A percentile compares a stretch with the other conserved stretches of the same genome.
Evolutionary conservation across 1,140 invertebrate genomes (phyloP).

Genomic region (Cyrtorhinus lividipennis): DNA sequence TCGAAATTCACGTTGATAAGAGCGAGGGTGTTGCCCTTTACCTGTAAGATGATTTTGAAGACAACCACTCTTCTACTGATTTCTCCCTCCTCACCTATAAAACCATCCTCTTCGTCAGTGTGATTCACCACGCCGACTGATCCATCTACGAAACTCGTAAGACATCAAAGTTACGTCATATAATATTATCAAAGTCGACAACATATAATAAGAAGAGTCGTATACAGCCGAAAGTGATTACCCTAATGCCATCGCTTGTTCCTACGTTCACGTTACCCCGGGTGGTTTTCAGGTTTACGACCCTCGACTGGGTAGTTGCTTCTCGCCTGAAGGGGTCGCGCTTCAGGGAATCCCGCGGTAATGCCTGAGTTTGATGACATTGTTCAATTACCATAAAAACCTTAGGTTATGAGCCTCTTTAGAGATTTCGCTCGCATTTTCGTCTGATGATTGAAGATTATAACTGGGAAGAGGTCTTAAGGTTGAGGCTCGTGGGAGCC

Average conservation of each 20-base stretch:
- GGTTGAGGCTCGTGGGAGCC: background rate
- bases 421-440: background rate
- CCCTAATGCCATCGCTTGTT: conserved; percentile 1
- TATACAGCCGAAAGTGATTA: background rate
- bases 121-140: too few species aligned
- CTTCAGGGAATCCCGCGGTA: background rate
- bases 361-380: conserved; percentile 11
- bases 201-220: background rate
- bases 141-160: too few species aligned
- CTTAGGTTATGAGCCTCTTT: conserved; percentile 4
- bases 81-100: too few species aligned
- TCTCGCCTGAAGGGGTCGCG: background rate
- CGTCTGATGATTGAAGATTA: conserved; percentile 4
- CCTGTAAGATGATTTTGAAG: too few species aligned
- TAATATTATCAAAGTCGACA: background rate
- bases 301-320: background rate
- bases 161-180: background rate
- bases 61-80: too few species aligned
- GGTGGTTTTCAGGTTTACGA: conserved; percentile 2
- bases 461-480: background rate
- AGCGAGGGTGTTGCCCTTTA: too few species aligned
- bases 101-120: too few species aligned
- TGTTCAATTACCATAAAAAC: conserved; percentile 17
- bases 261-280: background rate
- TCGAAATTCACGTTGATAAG: too few species aligned